Conservation (phyloP, 2,888 invertebrate genomes). For the Tachina grossa region DNA sequence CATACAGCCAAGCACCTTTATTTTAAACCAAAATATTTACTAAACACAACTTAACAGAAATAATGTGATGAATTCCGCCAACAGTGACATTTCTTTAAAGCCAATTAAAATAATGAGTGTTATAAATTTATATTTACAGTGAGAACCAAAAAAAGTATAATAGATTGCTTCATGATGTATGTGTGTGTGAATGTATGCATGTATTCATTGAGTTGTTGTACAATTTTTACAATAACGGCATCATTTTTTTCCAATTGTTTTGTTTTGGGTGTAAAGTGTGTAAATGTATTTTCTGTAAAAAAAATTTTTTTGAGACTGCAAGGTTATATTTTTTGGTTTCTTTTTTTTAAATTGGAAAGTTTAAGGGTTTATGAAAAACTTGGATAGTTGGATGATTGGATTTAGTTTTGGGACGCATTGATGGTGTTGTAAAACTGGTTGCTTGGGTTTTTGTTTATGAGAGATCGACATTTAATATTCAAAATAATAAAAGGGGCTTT, state of each 20-base stretch:
- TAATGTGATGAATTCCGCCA: conserved; percentile 45
- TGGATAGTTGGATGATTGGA: conserved; percentile 9
- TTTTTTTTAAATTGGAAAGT: background rate
- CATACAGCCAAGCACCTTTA: conserved; percentile 4
- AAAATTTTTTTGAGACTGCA: conserved; percentile 46
- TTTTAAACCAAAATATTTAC: conserved; percentile 26
- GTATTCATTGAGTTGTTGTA: conserved; percentile 24
- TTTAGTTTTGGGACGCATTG: background rate
- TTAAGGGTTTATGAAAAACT: conserved; percentile 20
- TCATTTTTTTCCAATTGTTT: conserved; percentile 19
- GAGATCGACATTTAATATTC: conserved; percentile 56
- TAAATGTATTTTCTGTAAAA: conserved; percentile 54
- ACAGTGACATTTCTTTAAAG: conserved; percentile 42
- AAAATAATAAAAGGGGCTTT: background rate
- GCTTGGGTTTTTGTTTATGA: conserved; percentile 35
- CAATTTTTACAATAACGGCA: conserved; percentile 46
- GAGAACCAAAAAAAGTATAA: conserved; percentile 69
- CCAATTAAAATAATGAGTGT: conserved; percentile 9
- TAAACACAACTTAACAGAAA: conserved; percentile 25
- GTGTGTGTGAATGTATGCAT: background rate
- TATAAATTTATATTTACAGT: conserved; percentile 53
- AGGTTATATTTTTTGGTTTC: conserved; percentile 11
- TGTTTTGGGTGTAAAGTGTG: conserved; percentile 71
- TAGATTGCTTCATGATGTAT: conserved; percentile 3
- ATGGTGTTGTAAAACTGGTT: conserved; percentile 1